Percentiles rank a stretch among this genome's conserved stretches.
These are phyloP conservation scores for Bergia sp. DNA, from an alignment of 92 coral and sea anemone species.

Conservation along the genomic window DNA sequence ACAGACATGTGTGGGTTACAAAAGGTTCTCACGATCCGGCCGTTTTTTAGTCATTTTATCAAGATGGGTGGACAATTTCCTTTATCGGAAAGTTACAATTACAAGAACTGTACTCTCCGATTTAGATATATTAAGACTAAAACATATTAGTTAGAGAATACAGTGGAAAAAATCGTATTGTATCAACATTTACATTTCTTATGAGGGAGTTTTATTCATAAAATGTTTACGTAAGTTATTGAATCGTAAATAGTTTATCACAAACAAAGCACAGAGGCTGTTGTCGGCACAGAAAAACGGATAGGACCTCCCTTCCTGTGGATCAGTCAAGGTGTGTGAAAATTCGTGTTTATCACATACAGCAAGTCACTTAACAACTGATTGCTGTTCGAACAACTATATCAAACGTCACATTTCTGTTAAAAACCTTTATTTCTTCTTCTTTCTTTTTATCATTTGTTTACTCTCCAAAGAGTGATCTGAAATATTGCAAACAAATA, in stretches of 20 bases:
- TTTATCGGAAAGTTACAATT: neutral
- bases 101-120: neutral
- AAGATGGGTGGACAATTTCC: neutral
- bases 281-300: slow-evolving; percentile 1
- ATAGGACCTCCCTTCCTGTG: slow-evolving; percentile 1
- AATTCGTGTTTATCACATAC: neutral
- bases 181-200: neutral
- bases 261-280: neutral
- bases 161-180: neutral
- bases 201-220: neutral
- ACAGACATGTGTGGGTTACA: neutral
- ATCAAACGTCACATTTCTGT: neutral
- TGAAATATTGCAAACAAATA: neutral
- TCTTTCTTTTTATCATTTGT: neutral
- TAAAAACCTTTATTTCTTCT: neutral
- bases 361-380: neutral
- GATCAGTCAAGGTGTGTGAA: neutral
- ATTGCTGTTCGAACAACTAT: neutral
- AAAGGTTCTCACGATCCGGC: too few relatives aligned
- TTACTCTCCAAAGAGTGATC: neutral
- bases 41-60: neutral
- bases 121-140: neutral
- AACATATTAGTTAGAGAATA: neutral
- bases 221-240: neutral
- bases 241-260: neutral